phyloP scores from a whole-genome alignment of 1,140 invertebrate species.

The Neotoxoptera formosana region DNA sequence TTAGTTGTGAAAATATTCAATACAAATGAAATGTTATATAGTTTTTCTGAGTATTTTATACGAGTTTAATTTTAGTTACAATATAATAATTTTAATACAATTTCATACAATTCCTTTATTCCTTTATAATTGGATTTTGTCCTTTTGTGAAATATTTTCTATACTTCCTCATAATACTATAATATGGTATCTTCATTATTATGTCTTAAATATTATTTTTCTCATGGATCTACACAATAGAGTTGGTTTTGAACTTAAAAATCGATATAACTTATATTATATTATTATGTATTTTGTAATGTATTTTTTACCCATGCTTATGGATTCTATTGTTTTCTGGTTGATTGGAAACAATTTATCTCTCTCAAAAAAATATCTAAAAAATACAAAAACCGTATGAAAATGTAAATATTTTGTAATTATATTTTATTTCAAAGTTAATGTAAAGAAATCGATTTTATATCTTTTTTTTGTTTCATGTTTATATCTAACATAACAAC shows the following conservation, averaged over 20 bases:
- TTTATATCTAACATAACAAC: not conserved
- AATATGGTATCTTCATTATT: conserved; percentile 1
- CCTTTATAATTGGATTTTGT: conserved; percentile 37
- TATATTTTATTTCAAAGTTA: not conserved
- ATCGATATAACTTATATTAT: not conserved
- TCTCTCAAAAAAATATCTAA: not conserved
- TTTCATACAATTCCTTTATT: conserved; percentile 26
- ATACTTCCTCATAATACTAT: not conserved
- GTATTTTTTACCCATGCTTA: not conserved
- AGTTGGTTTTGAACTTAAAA: not conserved
- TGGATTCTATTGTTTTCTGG: not conserved
- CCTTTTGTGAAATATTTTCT: conserved; percentile 11
- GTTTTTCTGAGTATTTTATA: not conserved
- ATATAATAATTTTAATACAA: not conserved
- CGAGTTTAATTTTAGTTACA: conserved; percentile 1
- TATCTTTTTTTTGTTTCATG: not conserved
- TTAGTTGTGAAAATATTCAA: not conserved
- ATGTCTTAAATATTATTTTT: conserved; percentile 13
- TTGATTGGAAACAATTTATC: not conserved
- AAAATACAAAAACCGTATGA: not conserved
- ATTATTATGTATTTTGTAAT: not conserved
- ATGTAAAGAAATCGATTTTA: too few relatives aligned
- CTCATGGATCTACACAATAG: not conserved
- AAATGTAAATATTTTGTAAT: not conserved
- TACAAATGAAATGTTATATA: not conserved